phyloP scores from a whole-genome alignment of 2,888 invertebrate species.

The Drosophila formosana region DNA sequence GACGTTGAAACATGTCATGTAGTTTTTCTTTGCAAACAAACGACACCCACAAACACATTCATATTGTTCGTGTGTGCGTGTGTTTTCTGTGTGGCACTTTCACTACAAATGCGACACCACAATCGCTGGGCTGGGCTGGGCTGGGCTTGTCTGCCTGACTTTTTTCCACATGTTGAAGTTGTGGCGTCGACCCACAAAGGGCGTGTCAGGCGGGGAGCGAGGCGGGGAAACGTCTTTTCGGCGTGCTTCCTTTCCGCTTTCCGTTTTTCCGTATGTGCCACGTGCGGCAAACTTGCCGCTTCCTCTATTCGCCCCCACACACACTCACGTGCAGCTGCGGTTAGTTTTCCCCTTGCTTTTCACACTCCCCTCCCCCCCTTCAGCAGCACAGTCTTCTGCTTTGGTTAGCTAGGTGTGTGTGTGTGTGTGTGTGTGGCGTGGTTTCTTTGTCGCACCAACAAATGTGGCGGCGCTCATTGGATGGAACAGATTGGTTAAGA shows the following conservation, averaged over 20 bases:
- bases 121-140: constrained; percentile 45
- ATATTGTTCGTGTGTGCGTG: background rate
- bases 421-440: constrained; percentile 42
- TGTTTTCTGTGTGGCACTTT: constrained; percentile 45
- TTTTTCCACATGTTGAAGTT: constrained; percentile 46
- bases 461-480: constrained; percentile 63
- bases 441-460: constrained; percentile 72
- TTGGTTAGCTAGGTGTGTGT: constrained; percentile 35
- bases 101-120: constrained; percentile 59
- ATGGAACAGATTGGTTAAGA: constrained; percentile 67
- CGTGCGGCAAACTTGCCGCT: constrained; percentile 65
- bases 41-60: constrained; percentile 41
- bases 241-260: constrained; percentile 52
- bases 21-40: constrained; percentile 64
- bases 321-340: constrained; percentile 68
- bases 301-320: constrained; percentile 18
- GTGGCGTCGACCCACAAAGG: constrained; percentile 27
- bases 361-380: background rate
- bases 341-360: constrained; percentile 52
- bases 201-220: background rate
- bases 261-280: constrained; percentile 42
- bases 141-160: constrained; percentile 49
- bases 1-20: constrained; percentile 69
- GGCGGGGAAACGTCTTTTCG: constrained; percentile 52
- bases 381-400: constrained; percentile 29